These are phyloP conservation scores for Atta cephalotes DNA, from an alignment of 1,140 invertebrate species.

Conservation along the genomic window DNA sequence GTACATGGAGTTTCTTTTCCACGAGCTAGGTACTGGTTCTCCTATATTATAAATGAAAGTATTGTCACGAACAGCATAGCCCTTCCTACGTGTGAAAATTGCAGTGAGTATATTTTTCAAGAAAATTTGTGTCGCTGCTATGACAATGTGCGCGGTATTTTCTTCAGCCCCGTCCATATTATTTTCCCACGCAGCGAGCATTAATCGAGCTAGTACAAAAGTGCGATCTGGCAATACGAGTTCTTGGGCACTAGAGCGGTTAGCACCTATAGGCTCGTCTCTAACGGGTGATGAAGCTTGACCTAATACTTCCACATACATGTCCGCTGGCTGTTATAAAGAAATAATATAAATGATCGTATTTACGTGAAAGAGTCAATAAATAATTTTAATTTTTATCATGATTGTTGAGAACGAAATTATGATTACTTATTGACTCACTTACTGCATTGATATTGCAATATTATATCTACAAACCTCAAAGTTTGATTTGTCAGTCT, in stretches of 20 bases:
- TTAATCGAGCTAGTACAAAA: slow-evolving; percentile 91
- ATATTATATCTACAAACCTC: slow-evolving; percentile 85
- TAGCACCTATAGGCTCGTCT: slow-evolving; percentile 85
- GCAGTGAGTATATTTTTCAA: slow-evolving; percentile 92
- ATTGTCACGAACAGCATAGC: slow-evolving; percentile 90
- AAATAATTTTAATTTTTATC: too few relatives aligned
- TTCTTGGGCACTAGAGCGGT: slow-evolving; percentile 88
- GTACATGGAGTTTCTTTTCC: slow-evolving; percentile 88
- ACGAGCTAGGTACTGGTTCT: slow-evolving; percentile 90
- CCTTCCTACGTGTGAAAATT: slow-evolving; percentile 90
- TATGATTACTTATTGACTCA: too few relatives aligned
- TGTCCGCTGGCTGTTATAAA: slow-evolving; percentile 81
- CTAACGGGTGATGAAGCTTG: slow-evolving; percentile 84
- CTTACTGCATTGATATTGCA: too few relatives aligned
- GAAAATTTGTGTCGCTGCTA: slow-evolving; percentile 91
- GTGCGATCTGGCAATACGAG: slow-evolving; percentile 92
- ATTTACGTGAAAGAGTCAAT: neutral
- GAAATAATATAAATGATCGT: neutral
- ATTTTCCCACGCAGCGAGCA: slow-evolving; percentile 93
- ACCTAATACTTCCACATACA: slow-evolving; percentile 84
- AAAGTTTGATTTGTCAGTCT: slow-evolving; percentile 89
- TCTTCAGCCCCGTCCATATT: slow-evolving; percentile 93
- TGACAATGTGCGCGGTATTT: slow-evolving; percentile 91
- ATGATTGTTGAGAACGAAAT: too few relatives aligned
- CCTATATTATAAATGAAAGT: slow-evolving; percentile 92